These are phyloP conservation scores for Pocillopora grandis DNA, from an alignment of 92 coral and sea anemone genomes.

Conservation along the genomic window DNA sequence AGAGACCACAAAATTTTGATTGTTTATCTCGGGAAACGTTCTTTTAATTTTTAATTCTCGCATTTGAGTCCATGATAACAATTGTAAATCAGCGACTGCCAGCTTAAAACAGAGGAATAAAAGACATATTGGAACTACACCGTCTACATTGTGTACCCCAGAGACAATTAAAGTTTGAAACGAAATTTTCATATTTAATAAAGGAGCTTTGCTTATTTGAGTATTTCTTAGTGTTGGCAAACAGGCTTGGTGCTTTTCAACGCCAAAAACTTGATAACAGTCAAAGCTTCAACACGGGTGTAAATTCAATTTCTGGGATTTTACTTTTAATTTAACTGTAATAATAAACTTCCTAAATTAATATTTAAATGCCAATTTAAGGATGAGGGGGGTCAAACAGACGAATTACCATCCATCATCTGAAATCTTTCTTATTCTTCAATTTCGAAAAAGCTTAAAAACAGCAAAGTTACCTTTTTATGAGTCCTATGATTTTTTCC, in stretches of 20 bases:
- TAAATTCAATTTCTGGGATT: constrained; percentile 41
- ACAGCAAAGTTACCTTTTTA: background rate
- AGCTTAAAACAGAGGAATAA: constrained; percentile 1
- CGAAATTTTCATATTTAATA: background rate
- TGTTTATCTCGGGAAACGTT: constrained; percentile 49
- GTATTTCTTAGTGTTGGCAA: background rate
- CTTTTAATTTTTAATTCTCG: constrained; percentile 46
- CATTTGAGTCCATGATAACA: constrained; percentile 35
- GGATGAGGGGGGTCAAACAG: constrained; percentile 18
- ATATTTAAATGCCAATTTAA: constrained; percentile 35
- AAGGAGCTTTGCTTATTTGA: background rate
- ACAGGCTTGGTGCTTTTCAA: background rate
- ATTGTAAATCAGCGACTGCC: constrained; percentile 28
- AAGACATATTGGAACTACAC: constrained; percentile 21
- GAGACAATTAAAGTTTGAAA: constrained; percentile 15
- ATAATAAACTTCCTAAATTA: constrained; percentile 25
- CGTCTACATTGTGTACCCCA: background rate
- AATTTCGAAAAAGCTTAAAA: background rate
- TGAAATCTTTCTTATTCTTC: background rate
- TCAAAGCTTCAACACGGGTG: constrained; percentile 23
- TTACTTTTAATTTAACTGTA: constrained; percentile 22
- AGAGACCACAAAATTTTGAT: constrained; percentile 47
- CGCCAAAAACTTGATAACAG: constrained; percentile 6
- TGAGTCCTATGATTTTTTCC: background rate
- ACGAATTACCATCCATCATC: constrained; percentile 4